These are phyloP conservation scores for Plebejus melissa DNA, from an alignment of 2,888 invertebrate genomes.

Conservation along the genomic window DNA sequence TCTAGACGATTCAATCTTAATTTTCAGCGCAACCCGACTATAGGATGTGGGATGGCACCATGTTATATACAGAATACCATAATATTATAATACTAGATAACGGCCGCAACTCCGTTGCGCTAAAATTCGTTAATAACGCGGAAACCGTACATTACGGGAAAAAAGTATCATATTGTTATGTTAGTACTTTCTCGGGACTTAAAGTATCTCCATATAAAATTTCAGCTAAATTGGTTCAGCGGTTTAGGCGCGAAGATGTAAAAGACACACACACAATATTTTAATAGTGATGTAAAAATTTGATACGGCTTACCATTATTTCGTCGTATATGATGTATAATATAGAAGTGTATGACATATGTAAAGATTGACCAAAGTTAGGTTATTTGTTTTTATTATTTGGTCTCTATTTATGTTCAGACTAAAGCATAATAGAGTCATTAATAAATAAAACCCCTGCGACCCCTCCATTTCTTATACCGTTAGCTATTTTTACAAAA, in stretches of 20 bases:
- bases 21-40: neutral
- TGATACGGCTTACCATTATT: neutral
- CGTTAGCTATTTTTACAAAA: slow-evolving; percentile 16
- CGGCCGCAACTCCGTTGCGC: no score
- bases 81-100: neutral
- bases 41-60: neutral
- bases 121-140: no score
- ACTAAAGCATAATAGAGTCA: slow-evolving; percentile 2
- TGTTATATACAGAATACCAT: neutral
- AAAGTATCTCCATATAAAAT: no score
- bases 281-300: neutral
- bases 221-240: no score
- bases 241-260: no score
- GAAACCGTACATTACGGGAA: no score
- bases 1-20: slow-evolving; percentile 3
- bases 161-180: no score
- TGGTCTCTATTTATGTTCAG: neutral
- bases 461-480: slow-evolving; percentile 5
- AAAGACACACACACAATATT: no score
- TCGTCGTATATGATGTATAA: neutral
- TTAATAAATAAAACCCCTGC: slow-evolving; percentile 11
- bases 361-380: neutral
- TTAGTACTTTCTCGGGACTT: no score
- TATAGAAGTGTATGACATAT: neutral
- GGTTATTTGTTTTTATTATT: neutral